These are phyloP conservation scores for Neoarius graeffei DNA, from an alignment of 2,113 vertebrate species.

Conservation along the genomic window DNA sequence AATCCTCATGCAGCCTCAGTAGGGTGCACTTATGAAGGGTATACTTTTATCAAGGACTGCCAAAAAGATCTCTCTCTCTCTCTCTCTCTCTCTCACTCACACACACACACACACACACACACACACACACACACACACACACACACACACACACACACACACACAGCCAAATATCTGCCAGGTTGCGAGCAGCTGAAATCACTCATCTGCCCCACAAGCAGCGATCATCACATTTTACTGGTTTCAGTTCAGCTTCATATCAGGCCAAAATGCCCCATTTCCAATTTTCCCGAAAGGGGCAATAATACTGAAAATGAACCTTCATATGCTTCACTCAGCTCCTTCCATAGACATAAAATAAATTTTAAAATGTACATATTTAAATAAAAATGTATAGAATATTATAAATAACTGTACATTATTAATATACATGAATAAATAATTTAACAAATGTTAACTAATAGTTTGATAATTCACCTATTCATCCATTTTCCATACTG, in stretches of 20 bases:
- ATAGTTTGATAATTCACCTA: background rate
- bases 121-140: constrained; percentile 34
- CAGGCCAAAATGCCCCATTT: constrained; percentile 3
- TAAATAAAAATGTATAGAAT: background rate
- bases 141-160: constrained; percentile 27
- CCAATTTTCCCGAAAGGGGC: background rate
- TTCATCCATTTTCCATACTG: no score
- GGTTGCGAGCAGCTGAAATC: constrained; percentile 27
- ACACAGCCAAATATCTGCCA: constrained; percentile 32
- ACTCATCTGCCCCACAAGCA: constrained; percentile 27
- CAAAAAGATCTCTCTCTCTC: constrained; percentile 54
- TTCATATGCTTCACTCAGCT: background rate
- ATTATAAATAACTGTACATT: background rate
- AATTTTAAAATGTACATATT: background rate
- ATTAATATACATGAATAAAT: background rate
- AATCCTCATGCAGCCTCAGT: constrained; percentile 69
- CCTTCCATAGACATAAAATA: background rate
- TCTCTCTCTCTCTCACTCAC: constrained; percentile 49
- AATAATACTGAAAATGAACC: background rate
- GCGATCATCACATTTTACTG: constrained; percentile 23
- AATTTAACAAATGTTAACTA: background rate
- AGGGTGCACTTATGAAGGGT: constrained; percentile 70
- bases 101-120: constrained; percentile 48
- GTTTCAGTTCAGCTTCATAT: constrained; percentile 6
- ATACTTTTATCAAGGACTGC: constrained; percentile 75